Percentiles rank a stretch among this genome's conserved stretches.
These are phyloP conservation scores for Hypolimnas misippus DNA, from an alignment of 2,888 invertebrate genomes.

Conservation along the genomic window DNA sequence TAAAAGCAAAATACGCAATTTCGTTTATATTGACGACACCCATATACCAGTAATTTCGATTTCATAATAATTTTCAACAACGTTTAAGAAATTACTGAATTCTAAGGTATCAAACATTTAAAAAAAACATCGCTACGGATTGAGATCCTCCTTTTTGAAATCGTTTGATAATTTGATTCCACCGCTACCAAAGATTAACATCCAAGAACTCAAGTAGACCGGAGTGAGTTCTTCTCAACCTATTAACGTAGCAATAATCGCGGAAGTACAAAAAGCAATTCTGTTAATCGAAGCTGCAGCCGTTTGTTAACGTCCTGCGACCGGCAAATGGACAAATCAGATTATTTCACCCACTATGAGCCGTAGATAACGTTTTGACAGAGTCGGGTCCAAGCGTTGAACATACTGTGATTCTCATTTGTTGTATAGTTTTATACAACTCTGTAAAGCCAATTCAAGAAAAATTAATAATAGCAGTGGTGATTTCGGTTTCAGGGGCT, in stretches of 20 bases:
- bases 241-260: constrained; percentile 56
- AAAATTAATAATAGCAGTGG: neutral
- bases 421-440: no score
- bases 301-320: constrained; percentile 71
- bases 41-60: no score
- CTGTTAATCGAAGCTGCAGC: constrained; percentile 74
- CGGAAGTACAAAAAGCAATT: constrained; percentile 73
- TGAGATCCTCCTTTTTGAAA: no score
- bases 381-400: constrained; percentile 38
- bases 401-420: neutral
- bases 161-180: no score
- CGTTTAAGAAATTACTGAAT: no score
- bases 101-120: no score
- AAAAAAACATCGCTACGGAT: no score
- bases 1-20: no score
- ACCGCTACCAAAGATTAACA: constrained; percentile 40
- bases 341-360: constrained; percentile 83
- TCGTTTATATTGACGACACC: no score
- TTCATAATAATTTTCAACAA: no score
- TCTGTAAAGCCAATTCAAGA: no score
- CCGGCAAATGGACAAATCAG: constrained; percentile 83
- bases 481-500: no score
- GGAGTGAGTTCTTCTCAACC: constrained; percentile 43
- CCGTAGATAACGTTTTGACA: constrained; percentile 69
- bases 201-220: constrained; percentile 39